Percentiles rank a stretch among this genome's conserved stretches.
These are phyloP conservation scores for Metopia argyrocephala DNA, from an alignment of 2,888 invertebrate genomes.

Conservation along the genomic window DNA sequence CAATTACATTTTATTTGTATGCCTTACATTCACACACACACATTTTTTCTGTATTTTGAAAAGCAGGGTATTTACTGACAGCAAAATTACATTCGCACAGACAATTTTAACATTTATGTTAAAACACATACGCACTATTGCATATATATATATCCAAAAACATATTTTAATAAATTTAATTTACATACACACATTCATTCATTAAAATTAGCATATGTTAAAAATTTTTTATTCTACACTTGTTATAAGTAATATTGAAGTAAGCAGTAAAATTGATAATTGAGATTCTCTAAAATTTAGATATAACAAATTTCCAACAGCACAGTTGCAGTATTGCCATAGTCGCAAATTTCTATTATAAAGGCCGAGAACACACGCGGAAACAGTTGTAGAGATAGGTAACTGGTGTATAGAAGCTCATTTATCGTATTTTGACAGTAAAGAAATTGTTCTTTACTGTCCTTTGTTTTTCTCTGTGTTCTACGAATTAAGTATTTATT, in stretches of 20 bases:
- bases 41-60: background rate
- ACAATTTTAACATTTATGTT: too few species aligned
- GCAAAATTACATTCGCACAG: background rate
- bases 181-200: background rate
- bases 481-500: too few species aligned
- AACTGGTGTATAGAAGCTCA: too few species aligned
- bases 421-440: too few species aligned
- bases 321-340: background rate
- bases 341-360: too few species aligned
- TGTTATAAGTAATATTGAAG: background rate
- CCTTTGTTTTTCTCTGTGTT: too few species aligned
- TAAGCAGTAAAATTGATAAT: background rate
- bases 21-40: background rate
- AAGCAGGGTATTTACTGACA: background rate
- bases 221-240: background rate
- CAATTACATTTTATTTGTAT: background rate
- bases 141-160: background rate
- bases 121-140: too few species aligned
- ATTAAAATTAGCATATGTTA: background rate
- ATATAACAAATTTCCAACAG: background rate
- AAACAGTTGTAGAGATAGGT: too few species aligned
- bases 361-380: too few species aligned
- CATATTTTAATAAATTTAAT: background rate
- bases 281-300: conserved; percentile 17
- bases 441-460: too few species aligned